Evolutionary conservation across 2,797 vertebrate genomes (phyloP).

Genomic region (Brachyrhaphis roseni): DNA sequence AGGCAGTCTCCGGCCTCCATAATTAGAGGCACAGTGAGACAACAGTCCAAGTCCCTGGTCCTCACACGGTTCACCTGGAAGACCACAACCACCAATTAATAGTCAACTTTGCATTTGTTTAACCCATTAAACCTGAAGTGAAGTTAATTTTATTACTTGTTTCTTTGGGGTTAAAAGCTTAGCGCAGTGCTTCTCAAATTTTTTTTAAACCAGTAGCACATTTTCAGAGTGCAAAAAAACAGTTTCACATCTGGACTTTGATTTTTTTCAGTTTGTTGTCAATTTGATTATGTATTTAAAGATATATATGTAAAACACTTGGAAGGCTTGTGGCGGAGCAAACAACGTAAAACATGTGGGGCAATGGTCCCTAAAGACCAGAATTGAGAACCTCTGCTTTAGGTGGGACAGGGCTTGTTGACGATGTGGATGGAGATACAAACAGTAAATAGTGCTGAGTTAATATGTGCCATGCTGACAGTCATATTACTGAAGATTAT

Average conservation of each 20-base stretch:
- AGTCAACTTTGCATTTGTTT: not conserved
- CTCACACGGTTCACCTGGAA: constrained; percentile 90
- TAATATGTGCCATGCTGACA: not conserved
- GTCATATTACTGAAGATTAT: not conserved
- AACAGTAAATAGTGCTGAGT: no score
- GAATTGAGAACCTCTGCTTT: no score
- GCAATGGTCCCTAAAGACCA: no score
- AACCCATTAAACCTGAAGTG: not conserved
- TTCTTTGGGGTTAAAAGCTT: not conserved
- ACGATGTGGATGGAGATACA: no score
- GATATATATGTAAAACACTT: not conserved
- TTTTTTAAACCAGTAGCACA: not conserved
- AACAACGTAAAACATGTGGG: no score
- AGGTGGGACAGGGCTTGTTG: no score
- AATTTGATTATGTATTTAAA: not conserved
- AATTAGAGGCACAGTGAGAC: constrained; percentile 93
- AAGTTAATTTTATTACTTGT: not conserved
- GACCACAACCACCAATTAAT: constrained; percentile 19
- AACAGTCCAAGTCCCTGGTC: constrained; percentile 95
- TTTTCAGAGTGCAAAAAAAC: not conserved
- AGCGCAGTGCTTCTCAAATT: not conserved
- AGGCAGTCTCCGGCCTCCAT: constrained; percentile 88
- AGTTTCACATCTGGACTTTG: not conserved
- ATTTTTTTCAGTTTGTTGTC: not conserved
- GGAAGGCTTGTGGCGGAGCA: not conserved